These are phyloP conservation scores for Istiophorus platypterus DNA, from an alignment of 2,113 vertebrate genomes.

Conservation along the genomic window DNA sequence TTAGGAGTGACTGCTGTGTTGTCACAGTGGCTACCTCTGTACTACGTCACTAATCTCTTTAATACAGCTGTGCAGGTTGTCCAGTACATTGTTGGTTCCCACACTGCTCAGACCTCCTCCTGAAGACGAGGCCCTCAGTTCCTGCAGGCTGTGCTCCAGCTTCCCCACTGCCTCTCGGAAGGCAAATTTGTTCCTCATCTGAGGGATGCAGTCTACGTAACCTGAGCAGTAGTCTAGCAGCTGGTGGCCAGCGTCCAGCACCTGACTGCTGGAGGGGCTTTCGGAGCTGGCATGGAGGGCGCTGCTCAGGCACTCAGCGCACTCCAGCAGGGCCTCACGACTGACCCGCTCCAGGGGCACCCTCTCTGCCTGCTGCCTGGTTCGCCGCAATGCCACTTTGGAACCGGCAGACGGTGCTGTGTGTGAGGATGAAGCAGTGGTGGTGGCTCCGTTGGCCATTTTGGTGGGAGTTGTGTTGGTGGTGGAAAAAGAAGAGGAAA, in stretches of 20 bases:
- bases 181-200: constrained; percentile 98
- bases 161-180: constrained; percentile 98
- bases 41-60: constrained; percentile 99
- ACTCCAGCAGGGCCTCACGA: constrained; percentile 94
- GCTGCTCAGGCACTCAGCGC: constrained; percentile 91
- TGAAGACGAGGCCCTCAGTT: constrained; percentile 94
- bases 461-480: constrained; percentile 85
- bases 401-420: constrained; percentile 78
- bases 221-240: constrained; percentile 97
- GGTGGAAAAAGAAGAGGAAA: constrained; percentile 69
- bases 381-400: constrained; percentile 91
- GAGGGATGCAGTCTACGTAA: constrained; percentile 98
- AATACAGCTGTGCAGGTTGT: constrained; percentile 95
- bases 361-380: constrained; percentile 90
- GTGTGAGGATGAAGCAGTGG: constrained; percentile 77
- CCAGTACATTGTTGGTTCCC: constrained; percentile 91
- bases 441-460: constrained; percentile 89
- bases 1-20: constrained; percentile 55
- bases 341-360: constrained; percentile 91
- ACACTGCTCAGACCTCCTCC: constrained; percentile 81
- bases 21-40: constrained; percentile 95
- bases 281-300: constrained; percentile 87
- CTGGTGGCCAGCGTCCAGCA: constrained; percentile 97
- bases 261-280: constrained; percentile 92
- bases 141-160: constrained; percentile 97